phyloP scores from a whole-genome alignment of 2,797 vertebrate genomes.

The Cygnus olor region DNA sequence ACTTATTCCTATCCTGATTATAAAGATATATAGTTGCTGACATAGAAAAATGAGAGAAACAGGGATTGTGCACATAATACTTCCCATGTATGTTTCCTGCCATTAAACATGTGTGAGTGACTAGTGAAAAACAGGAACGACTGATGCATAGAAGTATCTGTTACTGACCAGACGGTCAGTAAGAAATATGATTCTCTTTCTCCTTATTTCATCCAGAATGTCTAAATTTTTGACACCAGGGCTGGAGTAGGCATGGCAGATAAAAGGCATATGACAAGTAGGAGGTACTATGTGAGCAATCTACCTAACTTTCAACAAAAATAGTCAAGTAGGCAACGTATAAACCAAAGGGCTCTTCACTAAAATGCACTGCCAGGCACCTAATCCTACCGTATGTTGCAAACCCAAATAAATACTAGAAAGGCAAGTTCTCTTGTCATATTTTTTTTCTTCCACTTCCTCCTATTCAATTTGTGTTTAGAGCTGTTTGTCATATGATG shows the following conservation, averaged over 20 bases:
- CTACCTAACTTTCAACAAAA: neutral
- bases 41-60: neutral
- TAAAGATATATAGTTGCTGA: neutral
- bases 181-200: neutral
- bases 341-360: neutral
- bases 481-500: constrained; percentile 46
- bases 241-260: neutral
- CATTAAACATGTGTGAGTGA: neutral
- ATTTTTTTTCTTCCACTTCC: neutral
- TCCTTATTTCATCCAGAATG: neutral
- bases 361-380: neutral
- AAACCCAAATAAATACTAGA: neutral
- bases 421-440: neutral
- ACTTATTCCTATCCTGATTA: neutral
- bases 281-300: rapidly evolving
- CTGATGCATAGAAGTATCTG: neutral
- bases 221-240: neutral
- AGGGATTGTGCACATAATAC: neutral
- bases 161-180: neutral
- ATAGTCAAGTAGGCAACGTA: neutral
- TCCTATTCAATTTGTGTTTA: constrained; percentile 58
- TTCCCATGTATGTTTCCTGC: neutral
- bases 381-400: neutral
- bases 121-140: neutral
- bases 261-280: rapidly evolving